These are phyloP conservation scores for Blera fallax DNA, from an alignment of 2,888 invertebrate genomes.

Conservation along the genomic window DNA sequence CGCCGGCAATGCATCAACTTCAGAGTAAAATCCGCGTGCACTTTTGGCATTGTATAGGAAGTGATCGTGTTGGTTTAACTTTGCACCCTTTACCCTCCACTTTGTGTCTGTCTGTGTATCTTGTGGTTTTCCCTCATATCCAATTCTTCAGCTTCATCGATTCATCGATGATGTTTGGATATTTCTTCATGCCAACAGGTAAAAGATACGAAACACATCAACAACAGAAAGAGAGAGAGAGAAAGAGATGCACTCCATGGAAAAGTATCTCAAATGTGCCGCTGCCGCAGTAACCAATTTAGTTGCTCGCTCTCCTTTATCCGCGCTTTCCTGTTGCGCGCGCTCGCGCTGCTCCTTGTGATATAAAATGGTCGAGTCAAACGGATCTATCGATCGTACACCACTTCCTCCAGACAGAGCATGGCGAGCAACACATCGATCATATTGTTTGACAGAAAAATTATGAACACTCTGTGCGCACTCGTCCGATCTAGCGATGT, in stretches of 20 bases:
- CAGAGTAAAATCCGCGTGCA: conserved; percentile 28
- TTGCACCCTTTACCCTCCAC: background rate
- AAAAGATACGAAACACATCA: conserved; percentile 65
- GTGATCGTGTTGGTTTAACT: conserved; percentile 59
- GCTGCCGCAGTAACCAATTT: conserved; percentile 58
- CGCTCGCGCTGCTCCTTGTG: background rate
- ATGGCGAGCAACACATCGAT: conserved; percentile 65
- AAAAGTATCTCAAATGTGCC: conserved; percentile 60
- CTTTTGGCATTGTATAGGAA: conserved; percentile 59
- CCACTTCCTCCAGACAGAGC: conserved; percentile 62
- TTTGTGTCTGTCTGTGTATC: conserved; percentile 6
- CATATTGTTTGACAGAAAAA: conserved; percentile 71
- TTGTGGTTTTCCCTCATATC: conserved; percentile 39
- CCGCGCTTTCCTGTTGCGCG: background rate
- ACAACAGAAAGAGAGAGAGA: conserved; percentile 19
- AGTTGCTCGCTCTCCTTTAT: background rate
- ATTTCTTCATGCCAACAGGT: conserved; percentile 64
- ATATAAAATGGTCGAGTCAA: conserved; percentile 24
- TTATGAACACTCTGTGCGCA: conserved; percentile 67
- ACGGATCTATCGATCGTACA: conserved; percentile 56
- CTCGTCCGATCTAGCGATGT: conserved; percentile 24
- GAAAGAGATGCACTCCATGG: too few species aligned
- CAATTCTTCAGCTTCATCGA: conserved; percentile 46
- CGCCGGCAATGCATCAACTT: conserved; percentile 66
- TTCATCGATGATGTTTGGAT: conserved; percentile 52